These are phyloP conservation scores for Gallinago jamesoni DNA, from an alignment of 2,113 vertebrate species.

Conservation along the genomic window DNA sequence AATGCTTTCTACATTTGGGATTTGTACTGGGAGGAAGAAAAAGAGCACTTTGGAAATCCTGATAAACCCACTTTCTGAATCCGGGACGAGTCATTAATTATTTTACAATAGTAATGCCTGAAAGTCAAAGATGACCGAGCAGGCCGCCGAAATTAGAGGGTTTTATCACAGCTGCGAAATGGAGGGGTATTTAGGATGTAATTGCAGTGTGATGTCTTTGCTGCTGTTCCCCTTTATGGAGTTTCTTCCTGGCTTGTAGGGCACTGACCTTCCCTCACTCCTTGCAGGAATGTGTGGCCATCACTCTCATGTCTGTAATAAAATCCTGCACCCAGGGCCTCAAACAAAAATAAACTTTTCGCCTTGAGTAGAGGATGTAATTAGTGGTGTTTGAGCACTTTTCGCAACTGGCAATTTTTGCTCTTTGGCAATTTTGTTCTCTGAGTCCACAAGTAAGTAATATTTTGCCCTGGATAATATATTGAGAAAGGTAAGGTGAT, in stretches of 20 bases:
- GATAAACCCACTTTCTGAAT: not conserved
- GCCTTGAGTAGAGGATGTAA: not conserved
- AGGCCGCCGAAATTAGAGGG: not conserved
- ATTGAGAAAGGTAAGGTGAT: not conserved
- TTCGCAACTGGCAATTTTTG: not conserved
- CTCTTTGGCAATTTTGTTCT: not conserved
- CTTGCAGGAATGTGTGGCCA: not conserved
- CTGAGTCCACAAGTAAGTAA: not conserved
- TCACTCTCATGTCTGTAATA: not conserved
- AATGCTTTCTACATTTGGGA: not conserved
- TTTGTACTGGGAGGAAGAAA: not conserved
- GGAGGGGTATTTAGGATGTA: not conserved
- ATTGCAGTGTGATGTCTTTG: not conserved
- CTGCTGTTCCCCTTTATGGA: not conserved
- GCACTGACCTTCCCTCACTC: not conserved
- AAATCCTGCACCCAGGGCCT: not conserved
- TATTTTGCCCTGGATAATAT: not conserved
- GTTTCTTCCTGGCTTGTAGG: not conserved
- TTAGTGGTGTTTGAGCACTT: not conserved
- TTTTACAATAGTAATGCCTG: not conserved
- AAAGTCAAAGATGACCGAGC: not conserved
- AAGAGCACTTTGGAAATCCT: not conserved
- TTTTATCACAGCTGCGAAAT: not conserved
- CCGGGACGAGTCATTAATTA: conserved; percentile 15
- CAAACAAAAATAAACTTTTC: not conserved